Percentiles rank a stretch among this genome's conserved stretches.
These are phyloP conservation scores for Andrena cerasifolii DNA, from an alignment of 1,140 invertebrate genomes.

Conservation along the genomic window DNA sequence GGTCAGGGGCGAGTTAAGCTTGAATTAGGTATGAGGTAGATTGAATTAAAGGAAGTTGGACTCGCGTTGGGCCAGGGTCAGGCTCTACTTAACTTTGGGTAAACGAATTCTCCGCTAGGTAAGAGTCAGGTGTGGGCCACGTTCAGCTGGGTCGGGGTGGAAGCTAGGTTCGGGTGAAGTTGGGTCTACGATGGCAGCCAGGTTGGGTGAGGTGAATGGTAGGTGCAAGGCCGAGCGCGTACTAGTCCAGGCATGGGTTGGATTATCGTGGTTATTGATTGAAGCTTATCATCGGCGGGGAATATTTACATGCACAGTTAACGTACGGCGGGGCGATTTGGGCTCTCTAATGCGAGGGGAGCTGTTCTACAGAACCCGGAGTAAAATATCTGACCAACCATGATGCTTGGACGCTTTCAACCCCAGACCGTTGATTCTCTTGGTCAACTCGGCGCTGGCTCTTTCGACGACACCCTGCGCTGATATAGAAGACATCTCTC, in stretches of 20 bases:
- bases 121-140: too few relatives aligned
- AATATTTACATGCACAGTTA: not conserved
- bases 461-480: conserved; percentile 93
- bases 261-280: conserved; percentile 24
- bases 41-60: not conserved
- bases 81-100: not conserved
- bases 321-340: too few relatives aligned
- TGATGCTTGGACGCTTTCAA: conserved; percentile 87
- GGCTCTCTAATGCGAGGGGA: too few relatives aligned
- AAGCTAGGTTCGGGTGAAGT: too few relatives aligned
- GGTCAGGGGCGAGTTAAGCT: not conserved
- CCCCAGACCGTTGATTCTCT: conserved; percentile 92
- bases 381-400: conserved; percentile 64
- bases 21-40: not conserved
- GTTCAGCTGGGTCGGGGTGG: too few relatives aligned
- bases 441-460: conserved; percentile 92
- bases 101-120: not conserved
- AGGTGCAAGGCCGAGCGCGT: too few relatives aligned
- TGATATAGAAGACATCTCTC: conserved; percentile 85
- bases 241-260: too few relatives aligned
- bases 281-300: not conserved
- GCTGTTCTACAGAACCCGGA: too few relatives aligned
- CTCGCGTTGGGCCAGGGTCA: not conserved
- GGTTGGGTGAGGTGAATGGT: too few relatives aligned
- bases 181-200: too few relatives aligned